Evolutionary conservation across 2,888 invertebrate species (phyloP).

Genomic region (Criorhina ranunculi): DNA sequence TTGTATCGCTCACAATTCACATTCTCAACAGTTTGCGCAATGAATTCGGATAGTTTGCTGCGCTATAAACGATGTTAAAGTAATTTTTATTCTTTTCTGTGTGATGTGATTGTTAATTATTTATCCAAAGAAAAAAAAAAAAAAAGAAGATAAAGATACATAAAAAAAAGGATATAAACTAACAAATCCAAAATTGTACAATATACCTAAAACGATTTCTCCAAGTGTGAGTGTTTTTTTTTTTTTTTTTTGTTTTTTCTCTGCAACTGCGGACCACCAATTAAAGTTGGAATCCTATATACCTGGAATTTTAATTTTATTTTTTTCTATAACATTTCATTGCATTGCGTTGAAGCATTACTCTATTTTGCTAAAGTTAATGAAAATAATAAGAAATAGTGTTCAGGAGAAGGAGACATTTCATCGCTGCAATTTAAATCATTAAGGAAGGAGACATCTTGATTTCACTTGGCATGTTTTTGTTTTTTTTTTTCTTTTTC

Average conservation of each 20-base stretch:
- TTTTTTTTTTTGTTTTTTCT: no score
- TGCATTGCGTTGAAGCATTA: constrained; percentile 19
- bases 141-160: neutral
- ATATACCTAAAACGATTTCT: neutral
- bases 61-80: constrained; percentile 44
- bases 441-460: neutral
- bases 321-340: constrained; percentile 17
- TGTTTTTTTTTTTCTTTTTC: constrained; percentile 7
- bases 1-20: constrained; percentile 33
- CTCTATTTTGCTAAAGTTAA: neutral
- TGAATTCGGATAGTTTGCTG: constrained; percentile 68
- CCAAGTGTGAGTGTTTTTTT: constrained; percentile 4
- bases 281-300: constrained; percentile 45
- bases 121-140: neutral
- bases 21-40: constrained; percentile 70
- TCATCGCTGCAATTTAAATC: neutral
- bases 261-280: constrained; percentile 1
- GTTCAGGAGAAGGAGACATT: neutral
- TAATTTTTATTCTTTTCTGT: neutral
- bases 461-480: constrained; percentile 29
- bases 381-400: no score
- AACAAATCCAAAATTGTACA: neutral
- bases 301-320: constrained; percentile 17
- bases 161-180: neutral
- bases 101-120: constrained; percentile 5